Evolutionary conservation across 2,888 invertebrate genomes (phyloP), one percentile per base, ranked within the genome.

Genomic region (Patella caerulea): DNA sequence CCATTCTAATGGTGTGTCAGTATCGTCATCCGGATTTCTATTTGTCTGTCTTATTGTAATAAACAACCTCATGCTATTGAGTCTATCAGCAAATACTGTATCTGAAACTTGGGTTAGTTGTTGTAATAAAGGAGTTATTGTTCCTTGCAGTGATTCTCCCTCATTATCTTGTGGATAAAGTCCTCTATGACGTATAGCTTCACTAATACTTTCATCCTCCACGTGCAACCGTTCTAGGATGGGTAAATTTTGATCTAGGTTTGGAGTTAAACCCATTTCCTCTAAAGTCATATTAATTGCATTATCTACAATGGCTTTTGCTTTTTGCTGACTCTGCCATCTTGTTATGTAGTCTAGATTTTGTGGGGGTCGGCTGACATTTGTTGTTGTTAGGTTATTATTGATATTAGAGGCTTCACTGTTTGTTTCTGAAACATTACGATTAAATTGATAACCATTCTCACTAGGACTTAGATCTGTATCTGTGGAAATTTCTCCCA

Each of bases 301-400:
- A 72, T 76, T 76, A 45, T 76, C 76, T 72, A 76, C 76, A 9
- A 76, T 76, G 19, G 76, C 76, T 45, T 76, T 76, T 15, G 76
- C 76, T 72, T 71, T 76, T 56, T 76, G 76, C 45, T 76, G 76
- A 56, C 71, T 70, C 45, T 76, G 76, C 76, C 76, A 76, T 24
- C 45, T 71, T 34, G 52, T 52, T n/a, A 76, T 59, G 45, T 65
- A 65, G 65, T 65, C 65, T 19, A 65, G 24, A 65, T 2, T 65
- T 65, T 24, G 19, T 24, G 65, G 12, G 19, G 19, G 24, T 12
- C 24, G 3, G 24, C 24, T 24, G 14, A 24, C 19, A 65, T 65
- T 65, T 45, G 45, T 45, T 45, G 45, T 45, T 0, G 45, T 45
- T 45, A 9, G 45, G 45, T 45, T 45, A 45, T 45, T 45, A 45